These are phyloP conservation scores for Orius insidiosus DNA, from an alignment of 1,140 invertebrate genomes.

Conservation along the genomic window DNA sequence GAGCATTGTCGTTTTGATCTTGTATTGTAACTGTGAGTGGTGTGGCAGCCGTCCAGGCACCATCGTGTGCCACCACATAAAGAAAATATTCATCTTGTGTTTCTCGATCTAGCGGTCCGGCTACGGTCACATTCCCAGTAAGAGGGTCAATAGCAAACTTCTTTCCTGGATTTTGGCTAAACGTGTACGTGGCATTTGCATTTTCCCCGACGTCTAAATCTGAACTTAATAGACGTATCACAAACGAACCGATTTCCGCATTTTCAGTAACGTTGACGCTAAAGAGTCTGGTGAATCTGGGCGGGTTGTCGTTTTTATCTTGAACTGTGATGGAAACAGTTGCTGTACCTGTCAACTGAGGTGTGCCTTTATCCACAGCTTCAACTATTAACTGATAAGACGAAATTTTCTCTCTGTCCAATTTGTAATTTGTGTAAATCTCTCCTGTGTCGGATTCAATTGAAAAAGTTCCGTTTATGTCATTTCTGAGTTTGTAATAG, in stretches of 20 bases:
- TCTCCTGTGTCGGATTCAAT: conserved; percentile 66
- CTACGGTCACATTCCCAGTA: conserved; percentile 81
- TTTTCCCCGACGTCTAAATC: conserved; percentile 75
- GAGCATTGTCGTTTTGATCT: conserved; percentile 88
- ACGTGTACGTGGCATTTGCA: conserved; percentile 74
- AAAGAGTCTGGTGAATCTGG: conserved; percentile 78
- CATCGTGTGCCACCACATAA: conserved; percentile 72
- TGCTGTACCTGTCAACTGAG: conserved; percentile 62
- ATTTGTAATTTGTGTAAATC: conserved; percentile 60
- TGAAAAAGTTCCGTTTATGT: conserved; percentile 59
- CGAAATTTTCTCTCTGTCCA: conserved; percentile 78
- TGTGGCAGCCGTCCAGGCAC: conserved; percentile 75
- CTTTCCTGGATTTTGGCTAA: conserved; percentile 70
- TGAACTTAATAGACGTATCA: conserved; percentile 78
- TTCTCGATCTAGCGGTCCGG: conserved; percentile 67
- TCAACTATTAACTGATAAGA: conserved; percentile 69
- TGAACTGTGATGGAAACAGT: conserved; percentile 67
- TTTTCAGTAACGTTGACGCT: conserved; percentile 93
- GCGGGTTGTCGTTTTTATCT: conserved; percentile 91
- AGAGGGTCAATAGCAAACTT: conserved; percentile 77
- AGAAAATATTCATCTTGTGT: conserved; percentile 78
- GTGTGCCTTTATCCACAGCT: conserved; percentile 71
- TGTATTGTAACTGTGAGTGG: conserved; percentile 81
- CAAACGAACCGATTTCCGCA: conserved; percentile 76
- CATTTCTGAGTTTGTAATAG: conserved; percentile 54